phyloP scores from a whole-genome alignment of 2,888 invertebrate species.

The Volucella zonaria region DNA sequence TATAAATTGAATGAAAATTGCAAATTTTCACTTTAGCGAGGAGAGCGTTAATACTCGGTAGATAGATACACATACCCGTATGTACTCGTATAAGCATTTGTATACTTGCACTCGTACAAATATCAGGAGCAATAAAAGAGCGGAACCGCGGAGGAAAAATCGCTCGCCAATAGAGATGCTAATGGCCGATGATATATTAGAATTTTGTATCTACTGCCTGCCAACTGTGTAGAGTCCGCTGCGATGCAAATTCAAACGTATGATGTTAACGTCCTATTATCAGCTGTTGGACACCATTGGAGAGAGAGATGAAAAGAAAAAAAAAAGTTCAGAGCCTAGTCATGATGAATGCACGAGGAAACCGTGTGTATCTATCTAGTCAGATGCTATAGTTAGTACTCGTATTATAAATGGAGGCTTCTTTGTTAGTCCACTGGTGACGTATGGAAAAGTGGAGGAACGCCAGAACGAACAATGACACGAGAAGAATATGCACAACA shows the following conservation, averaged over 20 bases:
- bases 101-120: background rate
- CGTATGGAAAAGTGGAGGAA: too few relatives aligned
- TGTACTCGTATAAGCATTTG: too few relatives aligned
- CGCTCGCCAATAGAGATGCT: conserved; percentile 11
- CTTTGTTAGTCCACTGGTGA: too few relatives aligned
- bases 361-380: too few relatives aligned
- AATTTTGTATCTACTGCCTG: background rate
- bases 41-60: background rate
- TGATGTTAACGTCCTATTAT: conserved; percentile 62
- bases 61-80: background rate
- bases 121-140: conserved; percentile 9
- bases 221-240: background rate
- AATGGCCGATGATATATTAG: conserved; percentile 47
- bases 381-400: too few relatives aligned
- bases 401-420: too few relatives aligned
- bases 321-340: background rate
- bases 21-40: conserved; percentile 64
- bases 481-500: too few relatives aligned
- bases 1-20: conserved; percentile 70
- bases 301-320: background rate
- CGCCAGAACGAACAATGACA: too few relatives aligned
- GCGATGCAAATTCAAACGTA: conserved; percentile 33
- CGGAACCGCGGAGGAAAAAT: conserved; percentile 39
- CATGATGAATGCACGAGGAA: background rate
- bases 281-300: conserved; percentile 37